Evolutionary conservation across 1,140 invertebrate species (phyloP).

Genomic region (roundworm (Caenorhabditis elegans)): WBcel235 BX284606.5:8919001-8919500

Average conservation of each 20-base stretch:
- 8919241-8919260: background rate
- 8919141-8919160: background rate
- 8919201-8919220: background rate
- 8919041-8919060: background rate
- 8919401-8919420: slow-evolving; percentile 28
- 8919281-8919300: background rate
- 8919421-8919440: background rate
- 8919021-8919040: background rate
- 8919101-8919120: background rate
- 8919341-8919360: background rate
- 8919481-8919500: background rate
- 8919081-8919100: background rate
- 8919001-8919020: background rate
- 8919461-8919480: background rate
- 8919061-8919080: background rate
- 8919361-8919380: background rate
- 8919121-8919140: background rate
- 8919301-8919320: too few species aligned
- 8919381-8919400: slow-evolving; percentile 19
- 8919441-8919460: background rate
- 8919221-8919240: background rate
- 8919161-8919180: too few species aligned
- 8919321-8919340: background rate
- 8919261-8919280: background rate
- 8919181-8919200: too few species aligned